Evolutionary conservation across 2,113 vertebrate species (phyloP).

Genomic region (Xerus inauris): DNA sequence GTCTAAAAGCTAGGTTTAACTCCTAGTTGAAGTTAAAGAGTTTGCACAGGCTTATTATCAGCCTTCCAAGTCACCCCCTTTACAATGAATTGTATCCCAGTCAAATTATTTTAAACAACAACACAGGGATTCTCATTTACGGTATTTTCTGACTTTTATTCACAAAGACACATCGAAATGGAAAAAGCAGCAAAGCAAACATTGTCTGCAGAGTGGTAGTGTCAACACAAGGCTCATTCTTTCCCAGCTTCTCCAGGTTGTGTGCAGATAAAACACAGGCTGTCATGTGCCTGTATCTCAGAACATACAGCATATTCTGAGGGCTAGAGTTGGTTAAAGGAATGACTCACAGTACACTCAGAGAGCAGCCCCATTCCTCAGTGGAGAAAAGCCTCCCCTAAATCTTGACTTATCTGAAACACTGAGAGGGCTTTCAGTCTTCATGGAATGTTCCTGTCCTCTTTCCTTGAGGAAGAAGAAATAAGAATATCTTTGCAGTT

Average conservation of each 20-base stretch:
- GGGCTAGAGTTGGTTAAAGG: not conserved
- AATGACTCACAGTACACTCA: not conserved
- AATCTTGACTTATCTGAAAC: not conserved
- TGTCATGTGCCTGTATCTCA: not conserved
- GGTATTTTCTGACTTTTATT: not conserved
- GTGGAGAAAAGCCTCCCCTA: not conserved
- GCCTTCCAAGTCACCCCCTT: not conserved
- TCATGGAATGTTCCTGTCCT: not conserved
- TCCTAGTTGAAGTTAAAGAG: not conserved
- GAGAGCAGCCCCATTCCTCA: not conserved
- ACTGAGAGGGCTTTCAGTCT: not conserved
- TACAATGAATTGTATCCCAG: not conserved
- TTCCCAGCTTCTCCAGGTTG: not conserved
- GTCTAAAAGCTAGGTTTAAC: not conserved
- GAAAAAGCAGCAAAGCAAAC: not conserved
- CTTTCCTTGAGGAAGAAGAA: not conserved
- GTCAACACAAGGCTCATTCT: rapidly evolving
- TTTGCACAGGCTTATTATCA: not conserved
- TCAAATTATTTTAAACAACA: not conserved
- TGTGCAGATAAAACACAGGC: not conserved
- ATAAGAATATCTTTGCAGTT: not conserved
- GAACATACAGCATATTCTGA: not conserved
- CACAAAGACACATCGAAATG: not conserved
- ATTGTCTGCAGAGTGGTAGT: not conserved
- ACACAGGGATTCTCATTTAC: not conserved